Evolutionary conservation across 2,797 vertebrate genomes (phyloP).

Genomic region (Propithecus perrieri): DNA sequence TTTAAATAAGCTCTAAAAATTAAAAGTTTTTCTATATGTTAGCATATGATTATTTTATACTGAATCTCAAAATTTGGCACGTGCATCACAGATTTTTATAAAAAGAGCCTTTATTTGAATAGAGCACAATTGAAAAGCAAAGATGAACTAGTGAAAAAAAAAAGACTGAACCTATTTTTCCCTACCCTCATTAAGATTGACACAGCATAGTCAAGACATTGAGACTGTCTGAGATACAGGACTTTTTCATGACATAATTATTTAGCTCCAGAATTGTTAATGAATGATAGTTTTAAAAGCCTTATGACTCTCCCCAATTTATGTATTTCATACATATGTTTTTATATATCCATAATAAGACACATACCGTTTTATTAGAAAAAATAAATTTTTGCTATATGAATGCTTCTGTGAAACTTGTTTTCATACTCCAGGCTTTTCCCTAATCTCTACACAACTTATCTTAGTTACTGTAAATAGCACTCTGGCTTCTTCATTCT

Average conservation of each 20-base stretch:
- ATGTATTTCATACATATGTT: neutral
- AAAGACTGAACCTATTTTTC: neutral
- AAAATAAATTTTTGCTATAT: neutral
- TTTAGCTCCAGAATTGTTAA: neutral
- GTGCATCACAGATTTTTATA: neutral
- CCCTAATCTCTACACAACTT: neutral
- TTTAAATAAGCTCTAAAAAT: neutral
- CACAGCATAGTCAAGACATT: neutral
- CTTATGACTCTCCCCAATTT: neutral
- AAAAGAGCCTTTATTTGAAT: neutral
- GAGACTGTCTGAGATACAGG: neutral
- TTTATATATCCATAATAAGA: neutral
- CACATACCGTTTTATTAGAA: neutral
- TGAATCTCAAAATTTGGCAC: neutral
- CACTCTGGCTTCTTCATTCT: neutral
- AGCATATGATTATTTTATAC: neutral
- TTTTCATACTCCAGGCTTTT: neutral
- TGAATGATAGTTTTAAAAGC: neutral
- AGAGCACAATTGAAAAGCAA: conserved; percentile 6
- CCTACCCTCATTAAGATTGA: neutral
- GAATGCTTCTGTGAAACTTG: neutral
- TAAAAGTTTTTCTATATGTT: neutral
- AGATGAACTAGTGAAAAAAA: neutral
- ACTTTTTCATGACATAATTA: neutral
- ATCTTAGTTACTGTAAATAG: neutral